Base-by-base conservation (phyloP, 1,140 invertebrate genomes). In the Caerostris extrusa region DNA sequence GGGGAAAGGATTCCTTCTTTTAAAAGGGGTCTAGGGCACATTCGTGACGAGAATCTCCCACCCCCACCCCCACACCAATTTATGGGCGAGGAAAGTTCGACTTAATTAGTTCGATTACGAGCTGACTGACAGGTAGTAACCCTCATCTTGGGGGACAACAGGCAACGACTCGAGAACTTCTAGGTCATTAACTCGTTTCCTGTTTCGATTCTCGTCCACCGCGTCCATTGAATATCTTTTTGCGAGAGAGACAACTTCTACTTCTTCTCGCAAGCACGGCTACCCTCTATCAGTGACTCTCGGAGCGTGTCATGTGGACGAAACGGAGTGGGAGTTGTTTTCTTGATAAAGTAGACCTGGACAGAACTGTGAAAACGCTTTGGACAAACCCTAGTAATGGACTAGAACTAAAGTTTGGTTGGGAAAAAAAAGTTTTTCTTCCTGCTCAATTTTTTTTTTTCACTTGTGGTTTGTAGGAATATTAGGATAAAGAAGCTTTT, bases 41-140 rank as follows among this genome's bases (percentile, higher is more conserved):
- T 89, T 89, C 64, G 64, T 56, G 87, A 67, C 64, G 61, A 69
- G 14, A 69, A n/a, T 34, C 69, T 57, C 17, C 50, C 87, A n/a
- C 34, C 34, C 34, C 34, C 34, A 1, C 34, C 34, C 34, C 34
- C 34, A 34, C 34, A 34, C 34, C n/a, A 69, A 8, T 77, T 77
- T 50, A 53, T 34, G 53, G 71, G 5, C 71, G 3, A 34, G 71
- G 53, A 50, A 34, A 90, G 88, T 90, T 90, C 81, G 81, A 85
- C 90, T 92, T 92, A 92, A 92, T 92, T 92, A 92, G 90, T 92
- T 92, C 90, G 90, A 92, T 92, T 92, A 92, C 81, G 90, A 67
- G 88, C 58, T 83, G 90, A 92, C 19, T 92, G 90, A 92, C 90
- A 85, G 81, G 81, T 57, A 92, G 58, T 92, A 92, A 85, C 77